These are phyloP conservation scores for Grapholita molesta DNA, from an alignment of 1,140 invertebrate species.

Conservation along the genomic window DNA sequence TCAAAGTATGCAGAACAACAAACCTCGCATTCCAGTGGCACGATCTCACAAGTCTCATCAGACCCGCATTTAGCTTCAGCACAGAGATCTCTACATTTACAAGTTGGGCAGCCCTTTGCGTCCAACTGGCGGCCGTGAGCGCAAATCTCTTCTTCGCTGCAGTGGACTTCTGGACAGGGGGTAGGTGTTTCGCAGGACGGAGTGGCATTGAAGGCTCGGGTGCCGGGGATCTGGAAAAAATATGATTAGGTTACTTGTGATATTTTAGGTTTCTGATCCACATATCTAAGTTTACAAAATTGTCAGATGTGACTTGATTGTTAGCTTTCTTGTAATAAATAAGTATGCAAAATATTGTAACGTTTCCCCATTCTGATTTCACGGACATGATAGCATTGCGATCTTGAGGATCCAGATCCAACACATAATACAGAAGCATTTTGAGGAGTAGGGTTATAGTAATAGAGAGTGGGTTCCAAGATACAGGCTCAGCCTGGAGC, in stretches of 20 bases:
- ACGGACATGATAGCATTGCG: too few species aligned
- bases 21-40: conserved; percentile 64
- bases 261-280: too few species aligned
- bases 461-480: too few species aligned
- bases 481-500: too few species aligned
- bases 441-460: too few species aligned
- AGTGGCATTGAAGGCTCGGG: conserved; percentile 49
- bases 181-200: conserved; percentile 72
- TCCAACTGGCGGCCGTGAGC: conserved; percentile 84
- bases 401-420: too few species aligned
- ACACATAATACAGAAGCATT: too few species aligned
- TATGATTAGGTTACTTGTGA: background rate
- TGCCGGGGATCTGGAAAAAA: conserved; percentile 48
- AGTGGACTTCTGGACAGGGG: conserved; percentile 81
- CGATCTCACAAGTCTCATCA: conserved; percentile 82
- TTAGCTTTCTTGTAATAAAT: too few species aligned
- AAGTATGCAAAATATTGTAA: too few species aligned
- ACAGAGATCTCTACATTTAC: conserved; percentile 89
- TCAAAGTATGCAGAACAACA: background rate
- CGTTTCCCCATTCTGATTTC: too few species aligned
- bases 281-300: too few species aligned
- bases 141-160: conserved; percentile 79
- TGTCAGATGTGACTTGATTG: too few species aligned
- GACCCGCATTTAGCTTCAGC: conserved; percentile 84
- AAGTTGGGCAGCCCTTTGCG: conserved; percentile 84